Percentiles rank a stretch among this genome's conserved stretches.
Evolutionary conservation across 2,797 vertebrate genomes (phyloP).

Genomic region (Thaleichthys pacificus): DNA sequence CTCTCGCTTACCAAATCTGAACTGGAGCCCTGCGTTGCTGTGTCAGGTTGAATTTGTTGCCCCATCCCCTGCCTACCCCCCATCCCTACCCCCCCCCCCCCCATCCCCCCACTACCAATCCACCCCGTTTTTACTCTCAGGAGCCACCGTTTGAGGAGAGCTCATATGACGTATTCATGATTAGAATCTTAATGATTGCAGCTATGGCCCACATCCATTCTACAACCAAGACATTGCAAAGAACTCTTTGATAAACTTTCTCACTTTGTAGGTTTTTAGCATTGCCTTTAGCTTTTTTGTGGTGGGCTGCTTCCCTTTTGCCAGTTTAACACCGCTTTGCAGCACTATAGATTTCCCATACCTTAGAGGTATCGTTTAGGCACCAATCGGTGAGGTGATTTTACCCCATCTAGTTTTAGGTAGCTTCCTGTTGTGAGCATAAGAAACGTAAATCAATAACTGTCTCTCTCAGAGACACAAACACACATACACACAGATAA

Average conservation of each 20-base stretch:
- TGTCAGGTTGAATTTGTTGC: neutral
- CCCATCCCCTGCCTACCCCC: neutral
- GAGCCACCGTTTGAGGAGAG: neutral
- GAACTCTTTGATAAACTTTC: neutral
- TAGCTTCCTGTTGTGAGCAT: constrained; percentile 51
- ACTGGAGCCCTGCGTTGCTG: neutral
- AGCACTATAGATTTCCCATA: constrained; percentile 58
- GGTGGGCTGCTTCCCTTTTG: constrained; percentile 34
- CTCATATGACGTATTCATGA: neutral
- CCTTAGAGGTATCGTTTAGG: constrained; percentile 48
- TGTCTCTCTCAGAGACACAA: constrained; percentile 12
- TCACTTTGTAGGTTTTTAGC: neutral
- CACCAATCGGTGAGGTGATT: constrained; percentile 55
- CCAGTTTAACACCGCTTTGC: constrained; percentile 33
- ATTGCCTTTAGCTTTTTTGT: neutral
- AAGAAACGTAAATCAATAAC: constrained; percentile 62
- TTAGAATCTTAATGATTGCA: neutral
- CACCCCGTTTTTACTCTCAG: neutral
- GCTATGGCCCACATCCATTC: neutral
- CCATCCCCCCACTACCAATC: too few relatives aligned
- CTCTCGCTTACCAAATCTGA: constrained; percentile 32
- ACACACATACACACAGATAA: constrained; percentile 14
- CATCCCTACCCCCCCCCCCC: neutral
- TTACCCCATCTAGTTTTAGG: constrained; percentile 45
- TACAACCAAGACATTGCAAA: neutral